These are phyloP conservation scores for Mimachlamys varia DNA, from an alignment of 2,888 invertebrate species.

Conservation along the genomic window DNA sequence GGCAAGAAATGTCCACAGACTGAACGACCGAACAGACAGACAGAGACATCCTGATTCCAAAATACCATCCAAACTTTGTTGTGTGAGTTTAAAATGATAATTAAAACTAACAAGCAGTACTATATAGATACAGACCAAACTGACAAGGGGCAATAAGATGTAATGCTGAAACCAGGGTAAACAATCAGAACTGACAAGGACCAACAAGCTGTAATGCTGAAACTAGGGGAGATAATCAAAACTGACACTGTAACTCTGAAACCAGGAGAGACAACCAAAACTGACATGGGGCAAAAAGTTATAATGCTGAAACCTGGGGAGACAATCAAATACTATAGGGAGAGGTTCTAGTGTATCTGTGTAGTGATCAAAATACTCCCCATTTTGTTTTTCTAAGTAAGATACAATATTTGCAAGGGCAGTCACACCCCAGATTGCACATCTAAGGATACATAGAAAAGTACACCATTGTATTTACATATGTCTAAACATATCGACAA, in stretches of 20 bases:
- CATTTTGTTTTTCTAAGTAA: neutral
- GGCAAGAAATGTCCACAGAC: no score
- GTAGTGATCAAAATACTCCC: neutral
- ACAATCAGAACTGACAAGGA: no score
- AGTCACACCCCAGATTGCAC: neutral
- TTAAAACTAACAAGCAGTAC: no score
- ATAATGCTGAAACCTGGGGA: neutral
- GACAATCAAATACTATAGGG: no score
- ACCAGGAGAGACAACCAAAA: no score
- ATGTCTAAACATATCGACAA: neutral
- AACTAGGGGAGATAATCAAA: no score
- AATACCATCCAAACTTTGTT: no score
- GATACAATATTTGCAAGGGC: neutral
- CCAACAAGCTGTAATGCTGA: neutral
- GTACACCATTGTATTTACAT: neutral
- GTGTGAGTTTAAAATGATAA: no score
- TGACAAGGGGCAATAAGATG: neutral
- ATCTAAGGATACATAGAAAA: neutral
- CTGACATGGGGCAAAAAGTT: neutral
- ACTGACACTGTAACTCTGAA: neutral
- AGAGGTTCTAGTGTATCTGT: no score
- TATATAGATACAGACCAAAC: no score
- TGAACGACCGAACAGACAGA: no score
- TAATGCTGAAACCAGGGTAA: neutral
- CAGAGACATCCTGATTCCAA: no score